Evolutionary conservation across 1,140 invertebrate genomes (phyloP).

Genomic region (Lineus longissimus): DNA sequence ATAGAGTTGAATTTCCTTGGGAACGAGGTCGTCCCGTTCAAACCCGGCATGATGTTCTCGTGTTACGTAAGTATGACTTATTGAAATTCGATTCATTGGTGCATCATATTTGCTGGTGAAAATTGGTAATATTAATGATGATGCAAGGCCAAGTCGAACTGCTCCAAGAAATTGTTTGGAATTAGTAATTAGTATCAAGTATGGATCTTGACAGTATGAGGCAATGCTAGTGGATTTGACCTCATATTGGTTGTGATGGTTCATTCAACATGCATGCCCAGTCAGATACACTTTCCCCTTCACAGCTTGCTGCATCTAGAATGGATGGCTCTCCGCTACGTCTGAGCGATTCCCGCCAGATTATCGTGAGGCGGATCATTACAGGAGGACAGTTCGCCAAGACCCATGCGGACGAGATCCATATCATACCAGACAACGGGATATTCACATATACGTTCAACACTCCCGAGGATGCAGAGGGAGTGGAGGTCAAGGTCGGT

Average conservation of each 20-base stretch:
- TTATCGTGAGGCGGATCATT: background rate
- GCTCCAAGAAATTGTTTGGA: no score
- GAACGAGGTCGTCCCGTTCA: constrained; percentile 86
- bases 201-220: no score
- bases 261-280: no score
- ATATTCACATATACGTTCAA: constrained; percentile 35
- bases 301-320: constrained; percentile 14
- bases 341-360: constrained; percentile 7
- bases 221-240: no score
- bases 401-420: background rate
- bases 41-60: constrained; percentile 83
- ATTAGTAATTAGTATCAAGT: no score
- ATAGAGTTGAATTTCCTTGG: constrained; percentile 80
- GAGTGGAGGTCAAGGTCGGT: constrained; percentile 14
- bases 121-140: no score
- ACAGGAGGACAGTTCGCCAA: background rate
- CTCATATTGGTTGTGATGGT: no score
- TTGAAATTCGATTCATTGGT: background rate
- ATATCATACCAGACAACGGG: constrained; percentile 28
- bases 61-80: constrained; percentile 64
- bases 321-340: constrained; percentile 14
- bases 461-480: constrained; percentile 14
- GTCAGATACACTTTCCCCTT: no score
- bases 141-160: no score
- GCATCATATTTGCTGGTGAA: no score